Evolutionary conservation across 2,888 invertebrate species (phyloP), one percentile per base, ranked within the genome.

Genomic region (Drosophila stalkeri): DNA sequence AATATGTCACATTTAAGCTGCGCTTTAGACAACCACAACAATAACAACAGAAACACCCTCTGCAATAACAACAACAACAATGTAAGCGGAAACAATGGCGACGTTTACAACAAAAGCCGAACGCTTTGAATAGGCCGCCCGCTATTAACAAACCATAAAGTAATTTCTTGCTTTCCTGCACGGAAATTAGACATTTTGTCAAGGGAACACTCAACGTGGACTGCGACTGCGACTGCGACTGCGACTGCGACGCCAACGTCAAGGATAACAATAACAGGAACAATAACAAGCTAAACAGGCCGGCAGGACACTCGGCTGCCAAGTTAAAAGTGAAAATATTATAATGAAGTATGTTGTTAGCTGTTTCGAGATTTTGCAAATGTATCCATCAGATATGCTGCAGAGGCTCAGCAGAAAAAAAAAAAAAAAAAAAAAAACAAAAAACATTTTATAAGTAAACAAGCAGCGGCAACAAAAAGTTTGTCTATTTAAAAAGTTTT

Each of bases 181-280:
- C 81, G 89, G 89, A 89, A 89, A 89, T 89, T 89, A 89, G 88
- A 87, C 86, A 86, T 89, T 89, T 89, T 89, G 89, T 89, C 89
- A 89, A 84, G 89, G 89, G 89, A 89, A 80, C 88, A 84, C 78
- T 84, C 82, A 79, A 73, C 64, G 69, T 64, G 46, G 67, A 61
- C 44, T 2, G 20, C 44, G 44, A 20, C 16, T 44, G 37, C 66
- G 3, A 37, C 35, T 12, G 0, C 35, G 16, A 37, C 37, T 6
- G 16, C 37, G 16, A 39, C 44, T 1, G 33, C 44, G 57, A 20
- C 3, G 47, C 41, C 68, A 66, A 67, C 66, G 39, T 46, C 61
- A 49, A 27, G 75, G 72, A 74, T 76, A 81, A 78, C 78, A 85
- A 86, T 76, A 81, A 84, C 81, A 74, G 63, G 68, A 61, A 73